Evolutionary conservation across 1,140 invertebrate species (phyloP), one percentile per base, ranked within the genome.

Genomic region (Megalopta genalis): DNA sequence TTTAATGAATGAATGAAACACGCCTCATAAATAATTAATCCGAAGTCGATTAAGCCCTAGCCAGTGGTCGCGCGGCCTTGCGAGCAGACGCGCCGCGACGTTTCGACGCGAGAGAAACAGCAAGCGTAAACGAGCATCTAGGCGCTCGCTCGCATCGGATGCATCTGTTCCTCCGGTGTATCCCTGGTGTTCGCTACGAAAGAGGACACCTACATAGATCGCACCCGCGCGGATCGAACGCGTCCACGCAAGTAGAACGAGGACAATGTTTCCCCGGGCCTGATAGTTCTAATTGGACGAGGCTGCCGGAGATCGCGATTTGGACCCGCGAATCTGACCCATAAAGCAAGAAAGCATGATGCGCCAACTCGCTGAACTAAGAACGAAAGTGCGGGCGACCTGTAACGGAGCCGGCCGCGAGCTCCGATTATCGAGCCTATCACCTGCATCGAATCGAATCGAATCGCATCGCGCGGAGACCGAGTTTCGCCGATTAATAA

Each of bases 21-120:
- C 89, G 92, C 91, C 92, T 93, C 90, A 93, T 93, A 93, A 93
- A 93, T 93, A 92, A 93, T 93, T 93, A 93, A 93, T 93, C 88
- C 87, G 16, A 9, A 21, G 81, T 81, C 88, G 91, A 91, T 92
- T 91, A 92, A 93, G 87, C 90, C 67, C 88, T 92, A 89, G 89
- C 90, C 90, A 89, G 16, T 84, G 88, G 80, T 87, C 85, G 86
- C 88, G 14, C 10, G 84, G 81, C 87, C 86, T 87, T 84, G 85
- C 71, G 82, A 52, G 83, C 83, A 84, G 69, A 67, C 75, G 78
- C 67, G 82, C 77, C 32, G 32, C 32, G 32, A 32, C 32, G 32
- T 32, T 32, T 71, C 77, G 70, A 81, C 49, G 62, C 18, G 71
- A 52, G 49, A 2, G 5, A 18, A 52, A 52, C 49, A 21, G 16